phyloP scores from a whole-genome alignment of 2,888 invertebrate species.

The Spatulosminthurus flaviceps region DNA sequence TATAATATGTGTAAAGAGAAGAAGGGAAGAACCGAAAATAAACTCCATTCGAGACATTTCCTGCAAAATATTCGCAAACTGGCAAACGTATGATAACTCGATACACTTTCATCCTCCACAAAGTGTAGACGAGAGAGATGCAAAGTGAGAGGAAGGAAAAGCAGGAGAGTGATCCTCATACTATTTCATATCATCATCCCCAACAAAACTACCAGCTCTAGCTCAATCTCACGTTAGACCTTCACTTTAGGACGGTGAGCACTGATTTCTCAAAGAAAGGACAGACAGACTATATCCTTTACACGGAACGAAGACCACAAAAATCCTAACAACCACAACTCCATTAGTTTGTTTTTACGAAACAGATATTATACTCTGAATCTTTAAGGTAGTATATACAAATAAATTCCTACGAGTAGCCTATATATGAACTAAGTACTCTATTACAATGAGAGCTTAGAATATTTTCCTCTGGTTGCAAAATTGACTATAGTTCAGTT shows the following conservation, averaged over 20 bases:
- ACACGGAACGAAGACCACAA: too few relatives aligned
- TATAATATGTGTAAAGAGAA: too few relatives aligned
- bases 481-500: too few relatives aligned
- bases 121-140: conserved; percentile 7
- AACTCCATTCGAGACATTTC: conserved; percentile 46
- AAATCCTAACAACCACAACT: too few relatives aligned
- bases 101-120: conserved; percentile 35
- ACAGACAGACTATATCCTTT: not conserved
- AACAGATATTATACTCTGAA: not conserved
- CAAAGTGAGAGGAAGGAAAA: not conserved
- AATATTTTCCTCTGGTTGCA: too few relatives aligned
- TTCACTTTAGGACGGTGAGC: conserved; percentile 23
- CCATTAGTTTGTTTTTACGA: too few relatives aligned
- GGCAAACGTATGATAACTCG: conserved; percentile 28
- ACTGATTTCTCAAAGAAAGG: not conserved
- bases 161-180: too few relatives aligned
- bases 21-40: conserved; percentile 43
- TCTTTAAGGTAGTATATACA: too few relatives aligned
- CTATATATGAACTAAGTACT: too few relatives aligned
- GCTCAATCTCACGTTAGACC: conserved; percentile 21
- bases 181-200: not conserved
- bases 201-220: conserved; percentile 20
- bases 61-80: conserved; percentile 52
- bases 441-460: too few relatives aligned
- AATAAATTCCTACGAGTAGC: too few relatives aligned